Evolutionary conservation across 2,888 invertebrate species (phyloP), one percentile per base, ranked within the genome.

Genomic region (Thera britannica): DNA sequence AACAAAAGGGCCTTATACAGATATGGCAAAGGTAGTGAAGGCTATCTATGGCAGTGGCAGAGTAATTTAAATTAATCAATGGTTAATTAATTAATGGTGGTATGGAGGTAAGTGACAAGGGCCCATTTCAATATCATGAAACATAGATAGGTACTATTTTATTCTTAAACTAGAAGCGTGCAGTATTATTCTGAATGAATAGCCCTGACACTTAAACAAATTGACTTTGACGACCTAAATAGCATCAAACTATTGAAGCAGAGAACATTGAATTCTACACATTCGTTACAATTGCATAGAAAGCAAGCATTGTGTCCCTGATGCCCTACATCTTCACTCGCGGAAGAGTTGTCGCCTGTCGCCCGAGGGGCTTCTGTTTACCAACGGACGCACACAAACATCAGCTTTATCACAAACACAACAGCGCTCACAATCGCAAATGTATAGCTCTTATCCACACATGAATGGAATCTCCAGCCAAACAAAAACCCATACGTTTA

Each of bases 311-410:
- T 60, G 52, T 46, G 48, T 58, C 12, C 41, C 58, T 35, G 56
- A 44, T 51, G 60, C 60, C 56, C 65, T 36, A 44, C 44, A 65
- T 62, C 54, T 59, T 68, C 54, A 66, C 58, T 49, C 41, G 35
- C 48, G 58, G 58, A 64, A 65, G 58, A 65, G 36, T 36, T 23
- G 23, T 51, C 38, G 51, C 54, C 52, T 57, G 46, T 48, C 52
- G 12, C 44, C 36, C 48, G 11, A 48, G 54, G 70, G 65, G 70
- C 68, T 72, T 70, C 75, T 73, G 75, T 75, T 75, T 71, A 75
- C 67, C 60, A 71, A 61, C 62, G 48, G 61, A 55, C 59, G 66
- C 75, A 55, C 35, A 38, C 68, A 51, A 73, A 71, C 67, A 62
- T 64, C 63, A 64, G 72, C 73, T 59, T 69, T 73, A 72, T 62